phyloP scores from a whole-genome alignment of 2,797 vertebrate genomes.

The Squalus acanthias region DNA sequence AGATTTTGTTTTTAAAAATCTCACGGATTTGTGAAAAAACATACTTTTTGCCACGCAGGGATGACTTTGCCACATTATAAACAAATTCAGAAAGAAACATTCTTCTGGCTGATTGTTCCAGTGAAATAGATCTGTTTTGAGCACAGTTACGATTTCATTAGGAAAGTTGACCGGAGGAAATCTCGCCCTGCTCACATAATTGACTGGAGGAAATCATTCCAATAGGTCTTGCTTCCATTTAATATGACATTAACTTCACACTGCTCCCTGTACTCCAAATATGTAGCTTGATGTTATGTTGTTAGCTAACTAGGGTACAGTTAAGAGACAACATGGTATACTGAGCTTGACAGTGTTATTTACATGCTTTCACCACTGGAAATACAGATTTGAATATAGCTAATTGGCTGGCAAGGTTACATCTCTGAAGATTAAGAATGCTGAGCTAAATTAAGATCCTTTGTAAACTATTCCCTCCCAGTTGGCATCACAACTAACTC shows the following conservation, averaged over 20 bases:
- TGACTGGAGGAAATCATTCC: neutral
- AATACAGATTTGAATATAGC: constrained; percentile 10
- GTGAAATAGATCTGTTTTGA: neutral
- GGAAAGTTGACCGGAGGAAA: neutral
- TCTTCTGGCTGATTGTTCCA: neutral
- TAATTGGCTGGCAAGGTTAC: constrained; percentile 6
- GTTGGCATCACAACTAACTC: neutral
- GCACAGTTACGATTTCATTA: neutral
- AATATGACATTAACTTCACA: neutral
- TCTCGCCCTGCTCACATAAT: neutral
- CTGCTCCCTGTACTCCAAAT: neutral
- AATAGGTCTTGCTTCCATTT: neutral
- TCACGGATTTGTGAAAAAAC: neutral
- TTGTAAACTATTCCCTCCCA: neutral
- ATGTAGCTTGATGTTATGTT: neutral
- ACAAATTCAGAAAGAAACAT: neutral
- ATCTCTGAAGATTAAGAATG: neutral
- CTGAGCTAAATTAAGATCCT: neutral
- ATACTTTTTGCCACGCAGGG: neutral
- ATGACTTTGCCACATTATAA: neutral
- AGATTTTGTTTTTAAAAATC: neutral
- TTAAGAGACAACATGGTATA: neutral
- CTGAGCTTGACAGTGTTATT: neutral
- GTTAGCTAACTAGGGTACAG: neutral
- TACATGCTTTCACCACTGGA: too few species aligned